Base-by-base conservation (phyloP, 2,113 vertebrate genomes). In the Scopus umbretta region DNA sequence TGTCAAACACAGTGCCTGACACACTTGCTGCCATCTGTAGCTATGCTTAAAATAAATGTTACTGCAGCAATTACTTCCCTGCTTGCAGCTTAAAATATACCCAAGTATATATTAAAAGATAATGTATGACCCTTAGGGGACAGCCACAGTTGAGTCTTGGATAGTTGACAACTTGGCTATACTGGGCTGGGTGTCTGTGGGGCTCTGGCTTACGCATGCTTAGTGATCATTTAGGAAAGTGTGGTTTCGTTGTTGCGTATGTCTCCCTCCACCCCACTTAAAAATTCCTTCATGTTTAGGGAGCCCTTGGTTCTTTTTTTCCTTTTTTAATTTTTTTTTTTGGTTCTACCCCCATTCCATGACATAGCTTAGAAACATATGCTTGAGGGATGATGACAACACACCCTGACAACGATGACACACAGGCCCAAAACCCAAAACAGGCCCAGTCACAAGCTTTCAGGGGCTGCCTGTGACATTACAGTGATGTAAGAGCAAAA, bases 141-240 rank as follows among this genome's bases (percentile, higher is more conserved):
- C 26, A 79, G 75, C 40, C 75, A 49, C 49, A 63, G 13, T 10
- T 86, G 56, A 52, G 23, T 20, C 36, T 20, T 27, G 36, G 62
- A 5, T 36, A 34, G 49, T 3, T 62, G 47, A 53, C 58, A 58
- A 8, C 19, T 21, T 30, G 52, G 22, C 49, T 29, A 2, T 5
- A 34, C 0, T 0, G 36, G n/a, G 19, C n/a, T 15, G 34, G 10
- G 11, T 20, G 18, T 11, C 36, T 38, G 9, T 4, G 32, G 9
- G 55, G 65, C 73, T 86, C 40, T 72, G 78, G 26, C 38, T 80
- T 38, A 67, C 9, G 32, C 4, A 1, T 8, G 40, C 27, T 47
- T 13, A 14, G 27, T 23, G 65, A 32, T 18, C 4, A 1, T 30
- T 61, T 21, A 47, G 27, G 27, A 22, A 62, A 53, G 22, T 3